Evolutionary conservation across 2,888 invertebrate species (phyloP).

Genomic region (Scaptomyza polygonia): DNA sequence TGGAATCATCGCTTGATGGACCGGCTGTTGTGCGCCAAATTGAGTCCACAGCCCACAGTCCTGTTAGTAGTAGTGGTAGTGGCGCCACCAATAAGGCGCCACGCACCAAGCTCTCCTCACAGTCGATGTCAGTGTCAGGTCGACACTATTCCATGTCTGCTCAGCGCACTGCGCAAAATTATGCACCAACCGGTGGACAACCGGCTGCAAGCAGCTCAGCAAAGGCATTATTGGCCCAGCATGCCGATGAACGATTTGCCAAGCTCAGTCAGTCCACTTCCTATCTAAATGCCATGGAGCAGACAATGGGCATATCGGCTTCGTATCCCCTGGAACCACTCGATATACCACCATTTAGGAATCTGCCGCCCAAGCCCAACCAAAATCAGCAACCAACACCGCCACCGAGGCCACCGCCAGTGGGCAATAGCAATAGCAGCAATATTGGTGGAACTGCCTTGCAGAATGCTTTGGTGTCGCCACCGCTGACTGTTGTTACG

Average conservation of each 20-base stretch:
- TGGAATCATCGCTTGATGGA: slow-evolving; percentile 84
- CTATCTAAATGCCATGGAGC: slow-evolving; percentile 80
- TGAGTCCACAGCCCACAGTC: slow-evolving; percentile 53
- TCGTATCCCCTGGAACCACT: slow-evolving; percentile 65
- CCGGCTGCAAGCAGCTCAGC: slow-evolving; percentile 45
- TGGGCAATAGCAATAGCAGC: slow-evolving; percentile 23
- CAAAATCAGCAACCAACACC: slow-evolving; percentile 69
- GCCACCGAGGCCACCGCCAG: slow-evolving; percentile 69
- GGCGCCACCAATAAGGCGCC: slow-evolving; percentile 30
- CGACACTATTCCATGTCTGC: slow-evolving; percentile 75
- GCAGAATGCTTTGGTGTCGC: slow-evolving; percentile 57
- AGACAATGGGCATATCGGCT: slow-evolving; percentile 66
- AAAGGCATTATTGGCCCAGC: slow-evolving; percentile 63
- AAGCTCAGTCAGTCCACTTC: slow-evolving; percentile 83
- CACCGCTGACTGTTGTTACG: slow-evolving; percentile 48
- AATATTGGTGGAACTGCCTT: slow-evolving; percentile 29
- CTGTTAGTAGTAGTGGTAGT: slow-evolving; percentile 46
- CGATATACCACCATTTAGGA: slow-evolving; percentile 58
- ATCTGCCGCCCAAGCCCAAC: slow-evolving; percentile 71
- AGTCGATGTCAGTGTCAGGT: slow-evolving; percentile 82
- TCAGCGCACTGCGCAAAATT: slow-evolving; percentile 52
- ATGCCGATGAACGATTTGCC: slow-evolving; percentile 67
- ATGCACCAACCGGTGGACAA: slow-evolving; percentile 41
- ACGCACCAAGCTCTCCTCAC: slow-evolving; percentile 82
- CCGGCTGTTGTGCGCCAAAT: slow-evolving; percentile 77